Base-by-base conservation (phyloP, 2,113 vertebrate genomes). In the Indicator maculatus region DNA sequence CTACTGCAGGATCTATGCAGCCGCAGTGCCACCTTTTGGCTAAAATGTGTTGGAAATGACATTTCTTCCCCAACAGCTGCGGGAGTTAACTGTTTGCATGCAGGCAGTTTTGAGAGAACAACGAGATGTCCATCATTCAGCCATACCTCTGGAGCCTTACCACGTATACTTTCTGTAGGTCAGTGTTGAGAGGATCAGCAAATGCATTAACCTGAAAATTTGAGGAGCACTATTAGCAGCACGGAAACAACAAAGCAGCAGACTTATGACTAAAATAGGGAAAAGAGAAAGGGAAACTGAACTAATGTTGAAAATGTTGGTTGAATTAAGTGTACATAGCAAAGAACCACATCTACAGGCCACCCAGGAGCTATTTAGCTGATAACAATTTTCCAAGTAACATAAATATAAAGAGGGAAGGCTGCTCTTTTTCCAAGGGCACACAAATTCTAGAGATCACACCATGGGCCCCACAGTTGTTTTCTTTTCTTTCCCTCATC, bases 1-100 rank as follows among this genome's bases (percentile, higher is more conserved):
- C 31, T n/a, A 6, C 56, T 55, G 76, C 27, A 67, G 60, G 56
- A 85, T 95, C 90, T 81, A 8, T 95, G 97, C 93, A 95, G 94
- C 95, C 89, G 93, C 94, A 98, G 95, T 96, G 98, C 98, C 98
- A 98, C 97, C 98, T 98, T 97, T 98, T 96, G 98, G 98, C 91
- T 95, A 86, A 96, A 97, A 91, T 94, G 74, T 88, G 16, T 3
- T 59, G 66, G 72, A 47, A 90, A 30, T 16, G 45, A 30, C 82
- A 8, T 52, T 39, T 50, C 52, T 21, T 52, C 71, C 31, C 53
- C 53, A 1, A 1, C 63, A 58, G 27, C 28, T 56, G 74, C 39
- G 8, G 17, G 52, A 73, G 50, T 65, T 66, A 89, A 55, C 65
- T 61, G 28, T 88, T 89, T 58, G 41, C 79, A 18, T 8, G 55